A percentile compares a stretch with the other conserved stretches of the same genome.
Evolutionary conservation across 2,888 invertebrate species (phyloP).

Genomic region (Platerodrilus igneus): DNA sequence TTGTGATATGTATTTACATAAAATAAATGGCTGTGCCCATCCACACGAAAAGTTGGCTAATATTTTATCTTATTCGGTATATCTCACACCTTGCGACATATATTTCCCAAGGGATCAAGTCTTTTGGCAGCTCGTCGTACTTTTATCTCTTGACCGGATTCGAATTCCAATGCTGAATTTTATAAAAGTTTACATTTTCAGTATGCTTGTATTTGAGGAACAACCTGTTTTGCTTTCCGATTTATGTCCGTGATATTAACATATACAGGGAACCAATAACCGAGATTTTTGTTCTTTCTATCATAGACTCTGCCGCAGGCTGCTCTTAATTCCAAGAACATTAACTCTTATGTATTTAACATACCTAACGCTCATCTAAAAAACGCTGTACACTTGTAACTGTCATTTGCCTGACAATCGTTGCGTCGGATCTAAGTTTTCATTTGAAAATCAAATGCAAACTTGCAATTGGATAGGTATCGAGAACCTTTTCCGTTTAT

Average conservation of each 20-base stretch:
- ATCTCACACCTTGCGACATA: slow-evolving; percentile 41
- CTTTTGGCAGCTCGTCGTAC: slow-evolving; percentile 39
- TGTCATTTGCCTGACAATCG: too few relatives aligned
- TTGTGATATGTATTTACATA: slow-evolving; percentile 51
- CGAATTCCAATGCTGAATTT: slow-evolving; percentile 21
- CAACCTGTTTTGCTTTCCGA: not conserved
- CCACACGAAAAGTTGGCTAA: slow-evolving; percentile 51
- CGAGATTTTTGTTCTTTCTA: too few relatives aligned
- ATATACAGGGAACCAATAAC: too few relatives aligned
- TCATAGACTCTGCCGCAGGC: too few relatives aligned
- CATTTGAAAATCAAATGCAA: too few relatives aligned
- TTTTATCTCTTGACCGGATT: slow-evolving; percentile 26
- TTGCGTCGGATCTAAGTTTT: too few relatives aligned
- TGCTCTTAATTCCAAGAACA: too few relatives aligned
- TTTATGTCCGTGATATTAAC: not conserved
- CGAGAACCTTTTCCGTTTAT: too few relatives aligned
- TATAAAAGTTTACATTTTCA: not conserved
- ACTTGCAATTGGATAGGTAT: too few relatives aligned
- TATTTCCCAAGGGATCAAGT: slow-evolving; percentile 44
- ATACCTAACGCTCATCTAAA: too few relatives aligned
- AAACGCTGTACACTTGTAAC: too few relatives aligned
- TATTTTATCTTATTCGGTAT: slow-evolving; percentile 43
- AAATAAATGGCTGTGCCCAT: slow-evolving; percentile 50
- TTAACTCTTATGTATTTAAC: too few relatives aligned
- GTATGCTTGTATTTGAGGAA: not conserved